Conservation (phyloP, 35 echinoderm and acorn worm species). For the Heliocidaris tuberculata region DNA sequence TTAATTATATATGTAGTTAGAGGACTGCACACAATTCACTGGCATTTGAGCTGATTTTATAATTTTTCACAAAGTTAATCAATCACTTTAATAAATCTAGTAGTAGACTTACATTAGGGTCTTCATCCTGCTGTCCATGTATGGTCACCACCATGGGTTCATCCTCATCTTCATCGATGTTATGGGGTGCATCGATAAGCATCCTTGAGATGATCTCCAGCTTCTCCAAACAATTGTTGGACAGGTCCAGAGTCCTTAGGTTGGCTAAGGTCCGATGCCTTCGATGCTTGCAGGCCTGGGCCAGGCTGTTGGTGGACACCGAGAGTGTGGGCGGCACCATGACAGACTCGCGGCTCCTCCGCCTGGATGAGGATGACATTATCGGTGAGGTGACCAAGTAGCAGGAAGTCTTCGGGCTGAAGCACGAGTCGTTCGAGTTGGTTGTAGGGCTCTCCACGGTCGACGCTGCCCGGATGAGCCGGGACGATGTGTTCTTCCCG, state of each 20-base stretch:
- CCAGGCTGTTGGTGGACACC: constrained; percentile 23
- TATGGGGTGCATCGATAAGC: background rate
- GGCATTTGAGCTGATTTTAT: too few relatives aligned
- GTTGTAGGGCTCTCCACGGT: constrained; percentile 38
- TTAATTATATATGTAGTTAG: too few relatives aligned
- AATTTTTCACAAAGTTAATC: too few relatives aligned
- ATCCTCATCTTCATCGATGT: constrained; percentile 38
- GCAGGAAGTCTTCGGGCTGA: constrained; percentile 60
- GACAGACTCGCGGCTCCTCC: constrained; percentile 23
- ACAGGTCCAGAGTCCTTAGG: constrained; percentile 82
- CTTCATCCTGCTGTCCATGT: constrained; percentile 42
- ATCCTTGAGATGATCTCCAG: constrained; percentile 63
- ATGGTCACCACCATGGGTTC: constrained; percentile 23
- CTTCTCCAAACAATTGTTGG: constrained; percentile 65
- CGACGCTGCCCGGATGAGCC: constrained; percentile 60
- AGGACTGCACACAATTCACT: too few relatives aligned
- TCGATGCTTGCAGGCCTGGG: constrained; percentile 76
- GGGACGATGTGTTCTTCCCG: constrained; percentile 56
- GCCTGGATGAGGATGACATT: background rate
- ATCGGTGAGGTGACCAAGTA: background rate
- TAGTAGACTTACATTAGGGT: constrained; percentile 36
- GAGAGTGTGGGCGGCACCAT: constrained; percentile 22
- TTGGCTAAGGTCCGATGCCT: constrained; percentile 78
- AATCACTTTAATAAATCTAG: background rate
- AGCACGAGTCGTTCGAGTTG: constrained; percentile 54